Evolutionary conservation across 2,888 invertebrate species (phyloP), one percentile per base, ranked within the genome.

Genomic region (Brenthis hecate): DNA sequence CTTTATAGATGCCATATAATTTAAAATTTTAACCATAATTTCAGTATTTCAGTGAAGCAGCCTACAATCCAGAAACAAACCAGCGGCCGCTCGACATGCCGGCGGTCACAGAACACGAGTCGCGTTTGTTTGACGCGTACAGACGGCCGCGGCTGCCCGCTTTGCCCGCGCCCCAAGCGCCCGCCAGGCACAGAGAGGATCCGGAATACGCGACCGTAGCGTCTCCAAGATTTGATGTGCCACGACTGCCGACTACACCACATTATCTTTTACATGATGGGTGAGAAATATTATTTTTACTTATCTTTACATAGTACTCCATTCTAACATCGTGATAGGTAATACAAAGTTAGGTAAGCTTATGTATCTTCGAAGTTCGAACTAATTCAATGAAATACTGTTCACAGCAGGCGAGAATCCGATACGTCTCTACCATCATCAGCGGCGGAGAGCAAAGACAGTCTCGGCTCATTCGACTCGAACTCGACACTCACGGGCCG

Each of bases 1-100:
- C 23, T 23, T 3, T 28, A 4, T 47, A 19, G 19, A 47, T n/a
- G 47, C 23, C 3, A 13, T 56, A 3, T 8, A 32, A 6, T 14
- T 5, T 6, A 5, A 14, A n/a, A 4, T 16, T 32, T 28, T 36
- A 2, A 19, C 6, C 8, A 51, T 5, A 28, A 2, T 54, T 88
- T 16, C 90, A 98, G 97, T 97, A 97, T 91, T 98, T 97, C 88
- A 96, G 97, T 76, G 96, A 97, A 85, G 97, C 97, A 74, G 98
- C 98, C 28, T 97, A 98, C 86, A 97, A 97, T 84, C 97, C 98
- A 56, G 96, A 97, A 87, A 95, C 97, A 76, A 97, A 97, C 89
- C 96, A 96, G 84, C 93, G 95, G 71, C 92, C 89, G 6, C 81
- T 92, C 76, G 92, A 93, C 64, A 88, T 93, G 92, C 92, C 84